Evolutionary conservation across 2,113 vertebrate genomes (phyloP).

Genomic region (Catharus bicknelli): DNA sequence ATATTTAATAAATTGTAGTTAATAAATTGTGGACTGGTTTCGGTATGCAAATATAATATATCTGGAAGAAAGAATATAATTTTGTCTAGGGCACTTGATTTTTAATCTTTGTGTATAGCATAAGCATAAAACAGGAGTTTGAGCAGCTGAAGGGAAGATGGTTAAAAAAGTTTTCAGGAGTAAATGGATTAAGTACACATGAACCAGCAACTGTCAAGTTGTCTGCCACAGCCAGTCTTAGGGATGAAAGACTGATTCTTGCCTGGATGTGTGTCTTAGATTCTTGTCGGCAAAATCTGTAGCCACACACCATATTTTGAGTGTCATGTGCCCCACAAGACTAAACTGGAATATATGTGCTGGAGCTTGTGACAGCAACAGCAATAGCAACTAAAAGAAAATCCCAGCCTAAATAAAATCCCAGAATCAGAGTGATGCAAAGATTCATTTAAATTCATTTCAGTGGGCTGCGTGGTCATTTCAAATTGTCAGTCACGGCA

Average conservation of each 20-base stretch:
- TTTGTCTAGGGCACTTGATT: neutral
- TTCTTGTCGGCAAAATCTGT: neutral
- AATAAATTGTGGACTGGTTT: neutral
- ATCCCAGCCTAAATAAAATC: neutral
- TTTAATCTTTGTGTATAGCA: neutral
- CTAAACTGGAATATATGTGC: neutral
- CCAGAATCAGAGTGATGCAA: neutral
- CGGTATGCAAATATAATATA: neutral
- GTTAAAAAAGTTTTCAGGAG: neutral
- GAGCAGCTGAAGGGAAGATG: neutral
- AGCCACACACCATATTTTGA: neutral
- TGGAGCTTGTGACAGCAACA: constrained; percentile 3
- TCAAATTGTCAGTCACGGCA: neutral
- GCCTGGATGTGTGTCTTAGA: neutral
- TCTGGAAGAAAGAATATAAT: neutral
- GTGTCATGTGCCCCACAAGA: neutral
- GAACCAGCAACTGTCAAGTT: neutral
- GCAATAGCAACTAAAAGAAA: neutral
- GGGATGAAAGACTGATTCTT: neutral
- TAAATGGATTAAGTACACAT: neutral
- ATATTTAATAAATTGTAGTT: neutral
- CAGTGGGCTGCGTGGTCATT: neutral
- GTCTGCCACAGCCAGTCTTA: neutral
- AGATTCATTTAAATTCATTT: neutral
- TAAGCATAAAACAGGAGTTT: neutral